These are phyloP conservation scores for Leptothorax acervorum DNA, from an alignment of 2,888 invertebrate species.

Conservation along the genomic window DNA sequence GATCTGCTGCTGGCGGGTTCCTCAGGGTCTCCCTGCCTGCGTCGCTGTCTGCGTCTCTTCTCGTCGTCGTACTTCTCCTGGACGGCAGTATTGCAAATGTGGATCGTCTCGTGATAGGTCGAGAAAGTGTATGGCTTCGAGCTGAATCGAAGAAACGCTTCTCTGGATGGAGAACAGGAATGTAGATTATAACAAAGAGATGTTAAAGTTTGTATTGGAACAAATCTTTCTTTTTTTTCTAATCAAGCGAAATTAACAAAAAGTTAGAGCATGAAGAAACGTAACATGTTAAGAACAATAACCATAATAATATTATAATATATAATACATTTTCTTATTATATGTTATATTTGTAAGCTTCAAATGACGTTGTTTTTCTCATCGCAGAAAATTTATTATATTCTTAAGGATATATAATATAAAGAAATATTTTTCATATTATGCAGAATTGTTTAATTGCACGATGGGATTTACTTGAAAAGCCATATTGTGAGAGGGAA, in stretches of 20 bases:
- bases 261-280: background rate
- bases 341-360: background rate
- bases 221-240: background rate
- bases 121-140: conserved; percentile 92
- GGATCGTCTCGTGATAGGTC: conserved; percentile 94
- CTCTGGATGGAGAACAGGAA: conserved; percentile 82
- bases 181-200: background rate
- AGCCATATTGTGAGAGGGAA: conserved; percentile 94
- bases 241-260: background rate
- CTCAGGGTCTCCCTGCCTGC: conserved; percentile 56
- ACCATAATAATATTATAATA: background rate
- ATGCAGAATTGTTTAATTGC: background rate
- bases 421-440: background rate
- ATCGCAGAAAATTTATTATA: conserved; percentile 56
- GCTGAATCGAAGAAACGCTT: conserved; percentile 95
- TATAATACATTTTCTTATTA: background rate
- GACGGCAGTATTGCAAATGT: conserved; percentile 93
- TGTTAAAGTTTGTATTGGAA: conserved; percentile 1
- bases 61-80: conserved; percentile 90
- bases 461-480: conserved; percentile 88
- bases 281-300: background rate
- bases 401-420: background rate
- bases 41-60: conserved; percentile 71
- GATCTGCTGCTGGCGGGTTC: conserved; percentile 59
- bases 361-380: background rate